Evolutionary conservation across 2,888 invertebrate species (phyloP), one percentile per base, ranked within the genome.

Genomic region (Stenotaenia linearis): DNA sequence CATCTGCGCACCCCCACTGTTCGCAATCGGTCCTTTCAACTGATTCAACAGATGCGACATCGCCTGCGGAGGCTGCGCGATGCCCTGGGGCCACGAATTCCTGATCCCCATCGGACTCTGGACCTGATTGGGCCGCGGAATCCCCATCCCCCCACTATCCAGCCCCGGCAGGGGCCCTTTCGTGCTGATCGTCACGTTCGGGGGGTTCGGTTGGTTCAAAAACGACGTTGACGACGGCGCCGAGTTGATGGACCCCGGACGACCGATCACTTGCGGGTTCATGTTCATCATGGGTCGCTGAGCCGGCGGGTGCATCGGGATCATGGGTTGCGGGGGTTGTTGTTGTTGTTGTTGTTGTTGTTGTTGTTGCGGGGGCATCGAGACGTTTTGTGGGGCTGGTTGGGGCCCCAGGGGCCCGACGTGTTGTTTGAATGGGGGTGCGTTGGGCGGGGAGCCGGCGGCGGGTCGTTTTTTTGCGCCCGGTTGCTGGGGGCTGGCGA

Each of bases 311-410:
- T 79, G 84, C 83, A 69, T 84, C 84, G 78, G 23, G 69, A 78
- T 79, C 25, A 75, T 76, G 25, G 80, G 78, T 30, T 81, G 81
- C 25, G 81, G 78, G 61, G 78, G 78, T 30, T 80, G 80, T 23
- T 82, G 81, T 86, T 87, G 56, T 87, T 23, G 83, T 78, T 82
- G 85, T 85, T 75, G 82, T 84, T 75, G 84, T 84, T n/a, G 82
- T 75, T 81, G 82, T 78, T 81, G 82, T 77, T 81, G 80, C 50
- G 78, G 81, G 30, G 85, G 85, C n/a, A 23, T n/a, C 28, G 3
- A 15, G 76, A 56, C 56, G 9, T 56, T 56, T 5, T 15, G 18
- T 1, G 56, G 15, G 1, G 56, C 2, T 56, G 18, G n/a, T 18
- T 56, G 56, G 18, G 56, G 23, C 7, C 56, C 56, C 56, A 56